Evolutionary conservation across 2,113 vertebrate species (phyloP).

Genomic region (Phyllostomus hastatus): DNA sequence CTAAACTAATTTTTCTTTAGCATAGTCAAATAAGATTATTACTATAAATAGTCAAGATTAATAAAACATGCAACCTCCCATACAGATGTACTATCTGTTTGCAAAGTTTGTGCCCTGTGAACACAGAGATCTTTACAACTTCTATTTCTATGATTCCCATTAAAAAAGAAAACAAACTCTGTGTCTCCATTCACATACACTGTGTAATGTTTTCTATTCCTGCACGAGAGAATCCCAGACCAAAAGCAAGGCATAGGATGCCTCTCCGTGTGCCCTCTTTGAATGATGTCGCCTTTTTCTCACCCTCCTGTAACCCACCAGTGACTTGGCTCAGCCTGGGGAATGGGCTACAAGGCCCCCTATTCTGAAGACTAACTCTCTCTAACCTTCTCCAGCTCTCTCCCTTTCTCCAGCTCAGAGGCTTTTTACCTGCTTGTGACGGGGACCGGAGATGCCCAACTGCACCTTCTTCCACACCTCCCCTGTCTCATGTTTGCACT

Average conservation of each 20-base stretch:
- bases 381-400: neutral
- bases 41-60: neutral
- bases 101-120: neutral
- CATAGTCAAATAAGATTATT: neutral
- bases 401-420: neutral
- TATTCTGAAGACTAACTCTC: neutral
- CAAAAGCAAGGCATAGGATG: neutral
- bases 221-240: neutral
- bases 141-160: neutral
- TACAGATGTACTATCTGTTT: neutral
- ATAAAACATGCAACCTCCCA: neutral
- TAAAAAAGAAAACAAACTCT: neutral
- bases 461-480: neutral
- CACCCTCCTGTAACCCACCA: neutral
- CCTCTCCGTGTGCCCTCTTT: neutral
- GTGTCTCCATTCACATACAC: neutral
- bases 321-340: neutral
- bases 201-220: neutral
- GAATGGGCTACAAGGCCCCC: neutral
- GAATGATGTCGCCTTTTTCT: neutral
- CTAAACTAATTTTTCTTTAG: neutral
- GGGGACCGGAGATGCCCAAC: neutral
- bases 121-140: neutral
- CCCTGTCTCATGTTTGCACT: neutral
- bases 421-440: neutral